These are phyloP conservation scores for Cebidichthys violaceus DNA, from an alignment of 2,113 vertebrate genomes.

Conservation along the genomic window DNA sequence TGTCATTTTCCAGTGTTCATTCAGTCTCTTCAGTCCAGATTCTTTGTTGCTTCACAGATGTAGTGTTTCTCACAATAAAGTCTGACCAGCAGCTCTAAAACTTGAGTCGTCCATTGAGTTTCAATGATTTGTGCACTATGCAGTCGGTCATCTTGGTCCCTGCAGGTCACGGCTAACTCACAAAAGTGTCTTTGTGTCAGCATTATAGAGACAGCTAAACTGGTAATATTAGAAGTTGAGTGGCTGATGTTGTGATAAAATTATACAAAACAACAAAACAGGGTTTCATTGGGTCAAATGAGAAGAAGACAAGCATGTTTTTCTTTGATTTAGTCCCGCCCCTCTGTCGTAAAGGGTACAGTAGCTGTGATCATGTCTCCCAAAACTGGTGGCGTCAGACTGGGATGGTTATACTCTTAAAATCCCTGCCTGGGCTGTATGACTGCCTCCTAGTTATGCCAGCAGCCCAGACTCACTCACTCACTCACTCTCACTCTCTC, in stretches of 20 bases:
- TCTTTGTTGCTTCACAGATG: background rate
- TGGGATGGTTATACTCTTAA: conserved; percentile 44
- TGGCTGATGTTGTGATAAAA: background rate
- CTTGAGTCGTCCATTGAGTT: background rate
- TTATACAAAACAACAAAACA: background rate
- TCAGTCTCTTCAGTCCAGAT: background rate
- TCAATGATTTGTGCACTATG: background rate
- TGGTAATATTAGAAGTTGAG: background rate
- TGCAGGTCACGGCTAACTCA: background rate
- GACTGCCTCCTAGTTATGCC: conserved; percentile 32
- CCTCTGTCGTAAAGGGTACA: conserved; percentile 15
- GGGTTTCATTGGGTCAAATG: conserved; percentile 4
- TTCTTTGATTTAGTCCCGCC: conserved; percentile 19
- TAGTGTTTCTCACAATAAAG: background rate
- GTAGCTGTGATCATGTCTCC: conserved; percentile 21
- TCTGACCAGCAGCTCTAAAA: background rate
- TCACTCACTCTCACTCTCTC: background rate
- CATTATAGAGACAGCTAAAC: background rate
- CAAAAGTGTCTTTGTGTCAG: background rate
- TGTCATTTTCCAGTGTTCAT: background rate
- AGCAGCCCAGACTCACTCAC: conserved; percentile 12
- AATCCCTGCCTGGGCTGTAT: conserved; percentile 14
- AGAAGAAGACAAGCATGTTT: conserved; percentile 22
- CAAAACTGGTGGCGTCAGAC: conserved; percentile 40
- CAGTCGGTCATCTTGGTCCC: background rate